Conservation (phyloP, 2,888 invertebrate species). For the Encarsia formosa region DNA sequence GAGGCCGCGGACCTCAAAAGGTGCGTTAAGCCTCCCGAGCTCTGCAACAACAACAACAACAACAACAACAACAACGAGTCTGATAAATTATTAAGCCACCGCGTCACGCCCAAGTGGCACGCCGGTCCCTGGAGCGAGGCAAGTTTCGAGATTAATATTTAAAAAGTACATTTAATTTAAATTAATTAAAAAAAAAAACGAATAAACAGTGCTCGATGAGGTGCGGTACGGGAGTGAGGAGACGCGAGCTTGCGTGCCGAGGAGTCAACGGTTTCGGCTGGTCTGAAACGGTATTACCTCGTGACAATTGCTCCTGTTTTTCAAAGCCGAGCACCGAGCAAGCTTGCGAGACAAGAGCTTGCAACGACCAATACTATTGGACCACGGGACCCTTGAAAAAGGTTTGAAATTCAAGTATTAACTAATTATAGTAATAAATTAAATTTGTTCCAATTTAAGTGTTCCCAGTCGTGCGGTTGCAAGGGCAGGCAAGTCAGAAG, state of each 20-base stretch:
- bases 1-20: conserved; percentile 51
- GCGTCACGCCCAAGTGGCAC: conserved; percentile 42
- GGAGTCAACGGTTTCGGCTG: conserved; percentile 54
- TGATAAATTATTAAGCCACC: no score
- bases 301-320: no score
- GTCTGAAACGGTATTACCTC: no score
- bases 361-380: conserved; percentile 57
- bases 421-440: no score
- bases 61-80: no score
- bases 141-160: conserved; percentile 33
- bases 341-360: conserved; percentile 56
- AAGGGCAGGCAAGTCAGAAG: conserved; percentile 59
- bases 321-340: conserved; percentile 50
- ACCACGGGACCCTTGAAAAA: conserved; percentile 56
- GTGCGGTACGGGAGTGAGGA: conserved; percentile 60
- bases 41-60: no score
- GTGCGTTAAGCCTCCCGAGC: conserved; percentile 43
- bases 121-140: conserved; percentile 53
- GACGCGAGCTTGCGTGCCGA: conserved; percentile 60
- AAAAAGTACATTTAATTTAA: no score
- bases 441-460: no score
- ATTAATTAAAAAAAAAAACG: no score
- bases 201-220: conserved; percentile 58
- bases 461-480: conserved; percentile 64
- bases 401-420: no score